Base-by-base conservation (phyloP, 1,140 invertebrate genomes). In the Drosophila ironensis region DNA sequence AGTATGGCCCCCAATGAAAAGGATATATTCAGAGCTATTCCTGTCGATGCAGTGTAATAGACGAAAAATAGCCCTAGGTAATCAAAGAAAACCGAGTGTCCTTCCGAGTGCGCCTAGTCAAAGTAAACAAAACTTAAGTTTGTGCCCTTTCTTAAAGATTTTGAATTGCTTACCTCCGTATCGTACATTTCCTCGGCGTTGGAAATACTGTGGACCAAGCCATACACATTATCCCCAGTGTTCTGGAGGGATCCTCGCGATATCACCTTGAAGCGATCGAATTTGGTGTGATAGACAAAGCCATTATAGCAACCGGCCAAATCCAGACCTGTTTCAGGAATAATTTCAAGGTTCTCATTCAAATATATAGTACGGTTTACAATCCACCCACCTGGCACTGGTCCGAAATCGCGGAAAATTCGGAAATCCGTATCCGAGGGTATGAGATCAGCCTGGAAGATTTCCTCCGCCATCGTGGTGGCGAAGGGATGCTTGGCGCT, bases 241-340 rank as follows among this genome's bases (percentile, higher is more conserved):
- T 95, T 92, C 89, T 98, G 96, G 24, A 97, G 91, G 2, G 95
- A 93, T 4, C 95, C 95, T 5, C 93, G 76, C 1, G 95, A 94
- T 76, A 97, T 95, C 60, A 94, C 92, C 63, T 94, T 92, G 11
- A 95, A 93, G 11, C 92, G 92, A 90, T 98, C 96, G 90, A 94
- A 95, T 77, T 93, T 94, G 6, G 96, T 97, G 80, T 98, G 97
- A 78, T 98, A 98, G 0, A 97, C 95, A 88, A 96, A 98, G 11
- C 97, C 97, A 92, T 98, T 98, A 14, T 94, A 93, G 48, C 94
- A 94, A 92, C 97, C 97, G n/a, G 97, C 97, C 91, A 98, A 95
- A 92, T 98, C 97, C 57, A 98, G 90, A 57, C 77, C 77, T 82
- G 6, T 12, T 8, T n/a, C 6, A 1, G 17, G 28, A 1, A 8